Percentiles rank a stretch among this genome's conserved stretches.
Evolutionary conservation across 2,113 vertebrate genomes (phyloP).

Genomic region (Fukomys damarensis): DNA sequence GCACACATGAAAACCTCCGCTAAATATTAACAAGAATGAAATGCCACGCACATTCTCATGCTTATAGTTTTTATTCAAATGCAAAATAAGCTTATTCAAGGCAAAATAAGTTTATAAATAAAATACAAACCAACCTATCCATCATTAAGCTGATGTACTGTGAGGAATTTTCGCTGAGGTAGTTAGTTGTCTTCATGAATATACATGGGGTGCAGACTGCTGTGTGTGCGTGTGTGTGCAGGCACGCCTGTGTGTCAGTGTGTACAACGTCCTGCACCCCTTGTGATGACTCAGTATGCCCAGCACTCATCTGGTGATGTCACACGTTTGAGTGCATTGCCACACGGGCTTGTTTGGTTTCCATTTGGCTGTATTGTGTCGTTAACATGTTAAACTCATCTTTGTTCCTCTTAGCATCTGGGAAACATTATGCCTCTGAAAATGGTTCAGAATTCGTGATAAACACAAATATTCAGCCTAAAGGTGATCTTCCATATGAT

Average conservation of each 20-base stretch:
- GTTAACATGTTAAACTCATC: neutral
- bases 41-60: neutral
- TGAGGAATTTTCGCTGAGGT: neutral
- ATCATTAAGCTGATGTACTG: neutral
- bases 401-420: slow-evolving; percentile 40
- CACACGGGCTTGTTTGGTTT: neutral
- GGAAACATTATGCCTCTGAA: slow-evolving; percentile 24
- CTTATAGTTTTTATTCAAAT: neutral
- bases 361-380: neutral
- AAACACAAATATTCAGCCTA: neutral
- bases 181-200: neutral
- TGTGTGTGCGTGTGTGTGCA: too few species aligned
- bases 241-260: neutral
- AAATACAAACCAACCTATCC: neutral
- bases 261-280: neutral
- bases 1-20: neutral
- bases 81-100: neutral
- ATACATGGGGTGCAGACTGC: neutral
- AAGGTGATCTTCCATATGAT: neutral
- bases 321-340: neutral
- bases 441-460: neutral
- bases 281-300: neutral
- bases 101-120: slow-evolving; percentile 19
- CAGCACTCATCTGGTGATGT: neutral
- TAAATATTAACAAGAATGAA: neutral